Conservation (phyloP, 2,888 invertebrate genomes). For the Cosmia pyralina region DNA sequence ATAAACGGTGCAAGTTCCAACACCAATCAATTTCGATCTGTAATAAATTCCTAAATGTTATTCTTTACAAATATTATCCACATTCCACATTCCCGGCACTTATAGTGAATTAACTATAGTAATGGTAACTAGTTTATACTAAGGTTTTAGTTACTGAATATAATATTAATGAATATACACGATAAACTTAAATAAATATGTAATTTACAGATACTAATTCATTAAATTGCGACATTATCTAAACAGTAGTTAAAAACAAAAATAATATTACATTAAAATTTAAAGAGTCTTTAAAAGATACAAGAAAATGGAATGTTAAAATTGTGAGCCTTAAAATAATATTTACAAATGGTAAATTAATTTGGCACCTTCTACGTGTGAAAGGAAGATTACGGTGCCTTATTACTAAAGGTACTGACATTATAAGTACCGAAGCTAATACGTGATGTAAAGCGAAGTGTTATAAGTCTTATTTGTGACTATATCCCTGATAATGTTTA, state of each 20-base stretch:
- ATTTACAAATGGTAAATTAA: conserved; percentile 68
- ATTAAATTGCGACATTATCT: conserved; percentile 12
- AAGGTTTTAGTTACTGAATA: conserved; percentile 59
- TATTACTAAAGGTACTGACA: conserved; percentile 61
- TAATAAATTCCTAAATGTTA: conserved; percentile 48
- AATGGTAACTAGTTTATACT: conserved; percentile 76
- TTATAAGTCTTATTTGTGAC: conserved; percentile 68
- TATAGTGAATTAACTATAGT: conserved; percentile 66
- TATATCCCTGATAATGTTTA: conserved; percentile 61
- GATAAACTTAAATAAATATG: conserved; percentile 50
- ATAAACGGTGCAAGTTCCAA: conserved; percentile 45
- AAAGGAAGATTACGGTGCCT: conserved; percentile 67
- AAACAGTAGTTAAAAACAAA: conserved; percentile 13
- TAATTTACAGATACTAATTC: conserved; percentile 40
- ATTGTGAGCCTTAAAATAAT: conserved; percentile 63
- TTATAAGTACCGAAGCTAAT: conserved; percentile 62
- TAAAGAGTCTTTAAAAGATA: conserved; percentile 40
- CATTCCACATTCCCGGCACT: conserved; percentile 89
- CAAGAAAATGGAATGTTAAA: conserved; percentile 67
- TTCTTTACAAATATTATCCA: conserved; percentile 68
- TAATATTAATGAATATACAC: conserved; percentile 49
- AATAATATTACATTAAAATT: conserved; percentile 12
- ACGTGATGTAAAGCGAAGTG: conserved; percentile 65
- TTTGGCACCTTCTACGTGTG: conserved; percentile 69
- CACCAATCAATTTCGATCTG: conserved; percentile 43